These are phyloP conservation scores for Armadillidium nasatum DNA, from an alignment of 1,140 invertebrate genomes.

Conservation along the genomic window DNA sequence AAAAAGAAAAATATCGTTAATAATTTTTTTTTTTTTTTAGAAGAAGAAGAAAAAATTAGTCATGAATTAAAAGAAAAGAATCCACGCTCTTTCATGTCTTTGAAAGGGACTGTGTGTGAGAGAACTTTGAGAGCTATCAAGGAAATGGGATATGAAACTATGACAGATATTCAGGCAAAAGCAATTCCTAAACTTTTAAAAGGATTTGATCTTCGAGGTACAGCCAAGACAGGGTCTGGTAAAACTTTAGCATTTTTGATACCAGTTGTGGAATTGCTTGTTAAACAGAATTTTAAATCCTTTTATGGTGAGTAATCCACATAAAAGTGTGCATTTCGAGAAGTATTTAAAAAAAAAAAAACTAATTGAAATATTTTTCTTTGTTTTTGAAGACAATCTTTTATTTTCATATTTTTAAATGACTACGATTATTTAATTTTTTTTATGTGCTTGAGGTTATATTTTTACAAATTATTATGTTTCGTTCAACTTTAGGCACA, in stretches of 20 bases:
- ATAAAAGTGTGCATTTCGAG: no score
- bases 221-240: slow-evolving; percentile 83
- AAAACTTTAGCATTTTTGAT: slow-evolving; percentile 98
- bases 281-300: slow-evolving; percentile 79
- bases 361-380: no score
- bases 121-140: slow-evolving; percentile 76
- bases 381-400: no score
- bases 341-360: no score
- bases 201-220: slow-evolving; percentile 22
- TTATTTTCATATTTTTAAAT: no score
- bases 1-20: no score
- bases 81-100: slow-evolving; percentile 53
- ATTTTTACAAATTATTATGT: no score
- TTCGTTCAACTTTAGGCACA: slow-evolving; percentile 60
- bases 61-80: slow-evolving; percentile 48
- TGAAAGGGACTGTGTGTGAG: slow-evolving; percentile 58
- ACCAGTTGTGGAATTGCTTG: slow-evolving; percentile 88
- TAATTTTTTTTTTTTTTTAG: no score
- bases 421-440: no score
- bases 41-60: slow-evolving; percentile 14
- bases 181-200: slow-evolving; percentile 17
- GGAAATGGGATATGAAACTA: slow-evolving; percentile 90
- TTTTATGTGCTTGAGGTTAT: no score
- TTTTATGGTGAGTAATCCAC: no score
- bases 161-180: slow-evolving; percentile 60